Base-by-base conservation (phyloP, 2,113 vertebrate species). In the Notechis scutatus region DNA sequence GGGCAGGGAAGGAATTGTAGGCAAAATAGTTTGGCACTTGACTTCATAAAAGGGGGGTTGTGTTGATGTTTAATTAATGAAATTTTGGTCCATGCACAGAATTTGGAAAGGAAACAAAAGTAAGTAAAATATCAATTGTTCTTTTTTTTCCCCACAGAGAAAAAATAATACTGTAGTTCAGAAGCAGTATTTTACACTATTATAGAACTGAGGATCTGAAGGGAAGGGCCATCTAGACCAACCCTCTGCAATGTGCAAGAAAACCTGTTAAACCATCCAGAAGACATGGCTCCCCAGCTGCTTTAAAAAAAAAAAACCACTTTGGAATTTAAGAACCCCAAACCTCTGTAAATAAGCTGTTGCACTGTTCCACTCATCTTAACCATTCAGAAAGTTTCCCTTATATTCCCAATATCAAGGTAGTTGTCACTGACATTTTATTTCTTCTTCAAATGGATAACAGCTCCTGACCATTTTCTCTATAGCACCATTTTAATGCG, bases 41-140 rank as follows among this genome's bases (percentile, higher is more conserved):
- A 95, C 90, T 64, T 95, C 95, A 91, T 54, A 91, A 95, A 95
- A 34, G 0, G 56, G 34, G 1, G 91, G 91, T 59, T 90, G 55
- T 18, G 29, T 91, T 0, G 11, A 61, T 42, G 92, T 94, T 93
- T 39, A 90, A 86, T 93, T 59, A 90, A 85, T 86, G 56, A 34
- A 59, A 57, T 47, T 86, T 90, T 93, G 12, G 20, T 74, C 47
- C n/a, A 74, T 5, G 34, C 23, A 56, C 39, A 23, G 86, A 57
- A 81, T 42, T 81, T 81, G 74, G 34, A 81, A 42, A 81, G 21
- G 18, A 20, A 81, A 81, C 18, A 21, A 81, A 21, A 81, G 34
- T 81, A 81, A 42, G 18, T 81, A 81, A 81, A 81, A 81, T 81
- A 20, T 42, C 34, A 42, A 39, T 81, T 42, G 74, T 21, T 81